Conservation (phyloP, 2,888 invertebrate species). For the Lasioglossum vierecki region DNA sequence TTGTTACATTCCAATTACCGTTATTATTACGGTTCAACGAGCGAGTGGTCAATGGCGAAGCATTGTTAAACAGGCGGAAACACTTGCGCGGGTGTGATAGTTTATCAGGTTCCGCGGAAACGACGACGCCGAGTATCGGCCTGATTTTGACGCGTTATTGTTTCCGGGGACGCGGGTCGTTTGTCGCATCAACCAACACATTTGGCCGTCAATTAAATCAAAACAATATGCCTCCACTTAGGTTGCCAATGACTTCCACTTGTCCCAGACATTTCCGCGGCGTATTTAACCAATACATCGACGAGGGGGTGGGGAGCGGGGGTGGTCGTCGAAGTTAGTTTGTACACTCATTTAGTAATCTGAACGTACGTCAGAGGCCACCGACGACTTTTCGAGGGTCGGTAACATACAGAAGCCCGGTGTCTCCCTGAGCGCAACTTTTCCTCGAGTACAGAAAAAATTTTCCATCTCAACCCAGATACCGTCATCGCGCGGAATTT, state of each 20-base stretch:
- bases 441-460: not conserved
- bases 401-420: not conserved
- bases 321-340: not conserved
- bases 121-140: not conserved
- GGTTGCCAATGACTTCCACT: slow-evolving; percentile 36
- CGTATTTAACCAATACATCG: slow-evolving; percentile 4
- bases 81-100: not conserved
- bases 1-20: slow-evolving; percentile 6
- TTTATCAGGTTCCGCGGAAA: not conserved
- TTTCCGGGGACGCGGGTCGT: slow-evolving; percentile 13
- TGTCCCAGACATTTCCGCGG: slow-evolving; percentile 22
- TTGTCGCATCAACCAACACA: slow-evolving; percentile 8
- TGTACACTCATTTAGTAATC: slow-evolving; percentile 12
- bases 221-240: slow-evolving; percentile 42
- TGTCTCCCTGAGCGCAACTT: not conserved
- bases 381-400: slow-evolving; percentile 14
- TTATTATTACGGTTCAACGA: not conserved
- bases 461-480: slow-evolving; percentile 17
- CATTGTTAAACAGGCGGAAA: not conserved
- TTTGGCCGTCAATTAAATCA: slow-evolving; percentile 38
- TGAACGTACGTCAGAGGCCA: not conserved
- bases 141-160: slow-evolving; percentile 39
- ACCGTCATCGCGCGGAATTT: slow-evolving; percentile 1
- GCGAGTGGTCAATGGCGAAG: slow-evolving; percentile 4
- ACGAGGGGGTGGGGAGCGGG: not conserved